A percentile compares a stretch with the other conserved stretches of the same genome.
Evolutionary conservation across 2,888 invertebrate genomes (phyloP).

Genomic region (Steinernema hermaphroditum): DNA sequence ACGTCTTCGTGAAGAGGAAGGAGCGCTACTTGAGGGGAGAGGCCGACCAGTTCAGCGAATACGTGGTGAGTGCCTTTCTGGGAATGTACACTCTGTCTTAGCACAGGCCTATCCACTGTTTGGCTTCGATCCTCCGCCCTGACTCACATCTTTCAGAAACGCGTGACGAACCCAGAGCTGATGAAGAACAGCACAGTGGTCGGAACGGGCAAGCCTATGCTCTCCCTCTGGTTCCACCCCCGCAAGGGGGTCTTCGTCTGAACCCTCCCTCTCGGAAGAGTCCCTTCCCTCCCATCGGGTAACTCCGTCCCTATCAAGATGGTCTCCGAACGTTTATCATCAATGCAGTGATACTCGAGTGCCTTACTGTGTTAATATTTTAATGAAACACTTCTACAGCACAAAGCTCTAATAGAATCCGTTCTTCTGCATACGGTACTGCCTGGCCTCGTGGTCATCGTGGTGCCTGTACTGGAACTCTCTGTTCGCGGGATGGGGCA

Average conservation of each 20-base stretch:
- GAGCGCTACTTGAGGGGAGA: constrained; percentile 12
- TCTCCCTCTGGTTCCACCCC: constrained; percentile 26
- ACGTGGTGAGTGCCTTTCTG: constrained; percentile 20
- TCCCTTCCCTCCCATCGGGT: neutral
- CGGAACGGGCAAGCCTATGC: constrained; percentile 8
- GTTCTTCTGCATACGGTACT: constrained; percentile 18
- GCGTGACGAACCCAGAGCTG: constrained; percentile 14
- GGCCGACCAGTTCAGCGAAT: constrained; percentile 27
- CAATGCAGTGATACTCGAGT: constrained; percentile 20
- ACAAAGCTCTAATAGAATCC: neutral
- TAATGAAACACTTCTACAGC: constrained; percentile 6
- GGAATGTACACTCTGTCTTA: no score
- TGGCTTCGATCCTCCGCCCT: neutral
- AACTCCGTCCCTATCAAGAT: neutral
- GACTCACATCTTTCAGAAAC: neutral
- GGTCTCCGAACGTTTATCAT: constrained; percentile 20
- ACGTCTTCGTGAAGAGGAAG: neutral
- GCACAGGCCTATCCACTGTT: no score
- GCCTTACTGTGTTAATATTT: constrained; percentile 16
- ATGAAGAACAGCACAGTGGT: neutral
- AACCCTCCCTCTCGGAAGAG: neutral
- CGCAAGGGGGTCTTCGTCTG: constrained; percentile 25
- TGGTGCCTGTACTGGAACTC: constrained; percentile 1
- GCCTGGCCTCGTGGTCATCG: neutral
- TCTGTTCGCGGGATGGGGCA: constrained; percentile 38